Evolutionary conservation across 2,888 invertebrate genomes (phyloP).

Genomic region (Latrodectus hesperus): DNA sequence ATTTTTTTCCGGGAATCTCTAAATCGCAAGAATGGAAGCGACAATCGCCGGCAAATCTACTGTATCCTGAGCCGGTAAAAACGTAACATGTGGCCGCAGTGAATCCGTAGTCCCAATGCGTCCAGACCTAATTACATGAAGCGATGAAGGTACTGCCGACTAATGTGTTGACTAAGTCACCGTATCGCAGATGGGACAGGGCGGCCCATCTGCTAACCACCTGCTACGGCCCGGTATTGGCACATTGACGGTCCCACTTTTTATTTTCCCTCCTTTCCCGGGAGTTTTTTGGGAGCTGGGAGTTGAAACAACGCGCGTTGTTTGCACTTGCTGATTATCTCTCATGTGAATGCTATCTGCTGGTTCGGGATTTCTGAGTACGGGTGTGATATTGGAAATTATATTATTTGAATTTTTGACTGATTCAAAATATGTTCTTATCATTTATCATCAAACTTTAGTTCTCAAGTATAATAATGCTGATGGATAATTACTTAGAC

Average conservation of each 20-base stretch:
- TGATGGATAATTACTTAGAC: no score
- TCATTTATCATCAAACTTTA: no score
- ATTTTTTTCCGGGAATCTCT: no score
- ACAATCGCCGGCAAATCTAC: no score
- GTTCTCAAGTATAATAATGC: no score
- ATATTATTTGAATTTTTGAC: no score
- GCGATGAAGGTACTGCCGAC: slow-evolving; percentile 29
- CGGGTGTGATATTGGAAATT: no score
- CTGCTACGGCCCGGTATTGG: slow-evolving; percentile 46
- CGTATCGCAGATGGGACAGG: slow-evolving; percentile 54
- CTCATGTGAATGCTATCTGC: background rate
- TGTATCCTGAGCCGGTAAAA: slow-evolving; percentile 27
- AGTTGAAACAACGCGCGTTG: background rate
- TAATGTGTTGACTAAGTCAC: slow-evolving; percentile 68
- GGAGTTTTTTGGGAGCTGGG: background rate
- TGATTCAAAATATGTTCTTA: no score
- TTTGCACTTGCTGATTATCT: background rate
- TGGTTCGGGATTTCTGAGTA: background rate
- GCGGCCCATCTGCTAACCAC: slow-evolving; percentile 63
- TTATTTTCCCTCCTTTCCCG: background rate
- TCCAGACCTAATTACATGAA: slow-evolving; percentile 55
- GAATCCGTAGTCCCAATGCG: slow-evolving; percentile 41
- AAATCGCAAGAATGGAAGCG: no score
- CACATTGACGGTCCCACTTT: slow-evolving; percentile 2
- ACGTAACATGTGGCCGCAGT: slow-evolving; percentile 57